Evolutionary conservation across 2,113 vertebrate genomes (phyloP).

Genomic region (Tricholaema leucomelas): DNA sequence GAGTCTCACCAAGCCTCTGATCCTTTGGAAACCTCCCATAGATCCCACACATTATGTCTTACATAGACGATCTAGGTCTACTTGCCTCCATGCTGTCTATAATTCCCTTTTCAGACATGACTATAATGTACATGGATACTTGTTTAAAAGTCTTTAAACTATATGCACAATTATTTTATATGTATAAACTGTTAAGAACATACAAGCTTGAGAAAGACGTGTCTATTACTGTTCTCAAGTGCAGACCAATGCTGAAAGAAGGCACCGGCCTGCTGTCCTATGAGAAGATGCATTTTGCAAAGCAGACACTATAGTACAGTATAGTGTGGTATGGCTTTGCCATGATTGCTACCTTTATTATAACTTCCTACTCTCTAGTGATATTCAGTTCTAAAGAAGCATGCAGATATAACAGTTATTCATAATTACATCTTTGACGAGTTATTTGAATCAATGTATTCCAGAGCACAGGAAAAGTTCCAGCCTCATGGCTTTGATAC

Average conservation of each 20-base stretch:
- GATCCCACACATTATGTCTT: background rate
- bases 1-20: background rate
- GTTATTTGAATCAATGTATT: slow-evolving; percentile 54
- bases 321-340: background rate
- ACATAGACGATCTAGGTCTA: background rate
- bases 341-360: background rate
- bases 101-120: background rate
- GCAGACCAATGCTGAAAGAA: background rate
- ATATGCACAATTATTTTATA: background rate
- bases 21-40: background rate
- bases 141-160: background rate
- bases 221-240: background rate
- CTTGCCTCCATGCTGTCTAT: background rate
- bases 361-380: background rate
- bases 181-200: background rate
- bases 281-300: background rate
- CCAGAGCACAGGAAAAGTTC: slow-evolving; percentile 61
- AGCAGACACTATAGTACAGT: background rate
- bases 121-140: background rate
- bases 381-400: background rate
- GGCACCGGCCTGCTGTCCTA: background rate
- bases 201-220: background rate
- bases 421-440: slow-evolving; percentile 53
- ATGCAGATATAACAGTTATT: slow-evolving; percentile 37
- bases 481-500: slow-evolving; percentile 56